phyloP scores from a whole-genome alignment of 2,888 invertebrate genomes.

The Sinotaia quadrata region DNA sequence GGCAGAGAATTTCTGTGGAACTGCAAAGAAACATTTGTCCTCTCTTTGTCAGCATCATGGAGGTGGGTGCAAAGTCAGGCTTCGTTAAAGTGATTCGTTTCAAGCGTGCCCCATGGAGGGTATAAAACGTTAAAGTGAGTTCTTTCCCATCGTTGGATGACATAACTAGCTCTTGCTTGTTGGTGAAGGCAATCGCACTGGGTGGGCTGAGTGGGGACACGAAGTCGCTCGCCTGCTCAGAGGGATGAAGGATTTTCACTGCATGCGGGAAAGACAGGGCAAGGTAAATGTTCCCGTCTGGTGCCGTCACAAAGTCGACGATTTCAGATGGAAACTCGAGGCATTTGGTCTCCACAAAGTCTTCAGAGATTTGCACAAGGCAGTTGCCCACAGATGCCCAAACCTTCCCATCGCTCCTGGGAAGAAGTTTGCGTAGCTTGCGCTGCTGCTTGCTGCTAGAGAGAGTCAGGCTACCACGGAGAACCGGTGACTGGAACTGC shows the following conservation, averaged over 20 bases:
- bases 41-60: slow-evolving; percentile 12
- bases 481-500: slow-evolving; percentile 25
- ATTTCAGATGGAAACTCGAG: slow-evolving; percentile 24
- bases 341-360: slow-evolving; percentile 20
- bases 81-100: slow-evolving; percentile 17
- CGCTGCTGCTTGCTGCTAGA: slow-evolving; percentile 6
- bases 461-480: slow-evolving; percentile 7
- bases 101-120: background rate
- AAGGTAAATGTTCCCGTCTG: slow-evolving; percentile 23
- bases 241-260: slow-evolving; percentile 14
- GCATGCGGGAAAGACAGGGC: slow-evolving; percentile 22
- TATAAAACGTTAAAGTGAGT: slow-evolving; percentile 19
- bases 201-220: slow-evolving; percentile 18
- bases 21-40: slow-evolving; percentile 19
- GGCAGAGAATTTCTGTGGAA: slow-evolving; percentile 11
- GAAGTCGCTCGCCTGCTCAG: slow-evolving; percentile 18
- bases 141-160: slow-evolving; percentile 23
- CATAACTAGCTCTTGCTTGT: slow-evolving; percentile 24
- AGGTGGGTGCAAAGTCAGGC: slow-evolving; percentile 11
- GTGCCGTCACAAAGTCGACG: slow-evolving; percentile 11
- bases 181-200: slow-evolving; percentile 11
- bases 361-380: slow-evolving; percentile 19
- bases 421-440: slow-evolving; percentile 19
- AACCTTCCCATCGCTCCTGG: slow-evolving; percentile 8
- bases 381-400: slow-evolving; percentile 28